Base-by-base conservation (phyloP, 2,797 vertebrate genomes). In the Salmo trutta region DNA sequence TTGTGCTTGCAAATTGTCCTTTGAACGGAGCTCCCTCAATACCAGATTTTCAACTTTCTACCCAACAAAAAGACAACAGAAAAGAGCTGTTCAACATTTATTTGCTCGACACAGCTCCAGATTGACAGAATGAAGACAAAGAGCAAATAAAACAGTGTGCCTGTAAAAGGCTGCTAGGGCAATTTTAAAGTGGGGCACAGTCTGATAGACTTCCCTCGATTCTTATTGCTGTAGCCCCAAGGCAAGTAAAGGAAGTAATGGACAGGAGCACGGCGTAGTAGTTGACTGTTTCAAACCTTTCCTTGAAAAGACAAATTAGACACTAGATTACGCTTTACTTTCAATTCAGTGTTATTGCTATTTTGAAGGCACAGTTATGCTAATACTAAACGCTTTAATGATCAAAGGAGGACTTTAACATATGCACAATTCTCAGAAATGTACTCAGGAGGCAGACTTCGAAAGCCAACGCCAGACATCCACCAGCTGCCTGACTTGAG, bases 61-160 rank as follows among this genome's bases (percentile, higher is more conserved):
- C 65, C 56, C 29, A 52, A 47, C 75, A 17, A 17, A 54, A 21
- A 47, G 64, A 59, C 41, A 53, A 75, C 67, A 54, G 74, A 66
- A 27, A 33, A 47, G 31, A 33, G 71, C 17, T 16, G n/a, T 19
- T 72, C 69, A 47, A 72, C 29, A 27, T 84, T 85, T 86, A 82
- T 89, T 88, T 86, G 81, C 79, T 79, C 69, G 72, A 77, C 62
- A 29, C 78, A 68, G 71, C 36, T 69, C 67, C 73, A 69, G 27
- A 82, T 80, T 82, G 82, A 90, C 83, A 85, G 71, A 53, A 79
- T 59, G 54, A 41, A 78, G 76, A 87, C 76, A 75, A 81, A 77
- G 77, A 71, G 29, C 77, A 76, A 71, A 81, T 83, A 81, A 81
- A 82, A 85, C 21, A 56, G 16, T 51, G 70, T 79, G 59, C 65